These are phyloP conservation scores for Herpetotheres cachinnans DNA, from an alignment of 2,113 vertebrate species.

Conservation along the genomic window DNA sequence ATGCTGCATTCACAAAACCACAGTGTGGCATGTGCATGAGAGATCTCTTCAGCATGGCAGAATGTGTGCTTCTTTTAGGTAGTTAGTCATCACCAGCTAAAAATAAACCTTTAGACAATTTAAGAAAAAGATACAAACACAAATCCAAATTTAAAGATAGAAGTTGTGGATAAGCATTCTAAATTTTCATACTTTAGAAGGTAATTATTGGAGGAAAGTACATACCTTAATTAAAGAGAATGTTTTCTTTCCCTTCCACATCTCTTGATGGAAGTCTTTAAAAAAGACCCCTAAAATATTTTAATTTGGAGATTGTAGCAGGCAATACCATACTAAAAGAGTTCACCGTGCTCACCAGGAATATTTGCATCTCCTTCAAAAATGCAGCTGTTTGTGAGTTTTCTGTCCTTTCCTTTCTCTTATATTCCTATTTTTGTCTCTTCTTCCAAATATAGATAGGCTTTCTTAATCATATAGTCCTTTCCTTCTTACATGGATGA, in stretches of 20 bases:
- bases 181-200: neutral
- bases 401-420: neutral
- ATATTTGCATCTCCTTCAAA: neutral
- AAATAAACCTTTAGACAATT: neutral
- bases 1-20: neutral
- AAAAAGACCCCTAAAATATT: neutral
- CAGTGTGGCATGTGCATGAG: neutral
- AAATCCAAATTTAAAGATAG: neutral
- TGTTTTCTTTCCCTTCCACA: neutral
- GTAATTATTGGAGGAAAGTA: neutral
- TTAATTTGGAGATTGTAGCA: neutral
- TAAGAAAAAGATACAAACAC: neutral
- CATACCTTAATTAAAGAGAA: neutral
- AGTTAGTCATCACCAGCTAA: neutral
- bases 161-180: neutral
- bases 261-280: neutral
- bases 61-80: neutral
- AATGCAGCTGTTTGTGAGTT: neutral
- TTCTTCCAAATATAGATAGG: neutral
- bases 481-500: neutral
- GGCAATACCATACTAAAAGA: rapidly evolving
- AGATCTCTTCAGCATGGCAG: neutral
- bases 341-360: neutral
- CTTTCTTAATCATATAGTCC: neutral
- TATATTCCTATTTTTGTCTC: neutral